Conservation (phyloP, 2,888 invertebrate species). For the Apeira syringaria region DNA sequence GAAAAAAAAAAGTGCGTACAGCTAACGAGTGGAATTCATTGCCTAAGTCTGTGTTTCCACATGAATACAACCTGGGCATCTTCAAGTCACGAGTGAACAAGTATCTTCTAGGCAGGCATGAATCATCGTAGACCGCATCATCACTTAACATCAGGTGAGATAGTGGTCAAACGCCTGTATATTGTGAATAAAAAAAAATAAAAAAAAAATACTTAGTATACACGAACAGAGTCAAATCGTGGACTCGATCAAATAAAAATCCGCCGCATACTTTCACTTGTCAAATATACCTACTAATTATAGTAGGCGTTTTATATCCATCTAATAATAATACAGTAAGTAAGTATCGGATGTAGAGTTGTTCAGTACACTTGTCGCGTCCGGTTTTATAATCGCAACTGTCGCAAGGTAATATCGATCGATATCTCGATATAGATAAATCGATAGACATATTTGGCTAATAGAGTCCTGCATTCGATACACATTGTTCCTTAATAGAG, state of each 20-base stretch:
- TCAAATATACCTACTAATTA: slow-evolving; percentile 32
- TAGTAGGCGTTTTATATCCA: slow-evolving; percentile 25
- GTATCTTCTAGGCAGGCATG: no score
- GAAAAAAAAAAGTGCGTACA: no score
- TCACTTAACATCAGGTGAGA: no score
- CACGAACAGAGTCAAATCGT: slow-evolving; percentile 4
- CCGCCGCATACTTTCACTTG: slow-evolving; percentile 30
- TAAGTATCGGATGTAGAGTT: slow-evolving; percentile 23
- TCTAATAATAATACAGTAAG: slow-evolving; percentile 17
- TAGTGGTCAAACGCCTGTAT: no score
- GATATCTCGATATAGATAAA: slow-evolving; percentile 25
- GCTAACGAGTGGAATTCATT: no score
- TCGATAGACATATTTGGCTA: slow-evolving; percentile 30
- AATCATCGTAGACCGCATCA: no score
- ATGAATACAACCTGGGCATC: no score
- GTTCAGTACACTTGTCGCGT: slow-evolving; percentile 43
- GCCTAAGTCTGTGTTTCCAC: no score
- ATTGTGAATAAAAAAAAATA: no score
- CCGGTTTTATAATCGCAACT: slow-evolving; percentile 39
- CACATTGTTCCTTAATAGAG: slow-evolving; percentile 22
- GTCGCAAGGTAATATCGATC: slow-evolving; percentile 34
- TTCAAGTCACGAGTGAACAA: no score
- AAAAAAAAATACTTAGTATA: no score
- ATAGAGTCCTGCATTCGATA: slow-evolving; percentile 21
- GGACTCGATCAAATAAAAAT: slow-evolving; percentile 16